Conservation (phyloP, 1,140 invertebrate species). For the Diorhabda carinulata region DNA sequence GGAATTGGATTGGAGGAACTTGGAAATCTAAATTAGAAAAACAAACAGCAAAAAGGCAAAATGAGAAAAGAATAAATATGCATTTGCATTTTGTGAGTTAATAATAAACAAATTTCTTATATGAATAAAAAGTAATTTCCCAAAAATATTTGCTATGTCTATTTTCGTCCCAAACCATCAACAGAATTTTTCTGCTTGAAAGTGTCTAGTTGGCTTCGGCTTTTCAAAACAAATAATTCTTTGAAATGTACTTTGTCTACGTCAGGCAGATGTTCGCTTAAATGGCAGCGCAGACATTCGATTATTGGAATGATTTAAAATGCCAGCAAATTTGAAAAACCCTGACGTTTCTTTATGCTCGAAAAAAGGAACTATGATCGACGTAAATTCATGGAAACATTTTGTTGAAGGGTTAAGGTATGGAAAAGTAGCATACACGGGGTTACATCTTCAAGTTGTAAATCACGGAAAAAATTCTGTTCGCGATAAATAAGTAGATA, state of each 20-base stretch:
- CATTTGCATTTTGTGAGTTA: no score
- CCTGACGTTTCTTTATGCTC: neutral
- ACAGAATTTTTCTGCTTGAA: neutral
- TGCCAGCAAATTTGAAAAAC: neutral
- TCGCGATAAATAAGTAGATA: neutral
- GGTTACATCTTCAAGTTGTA: neutral
- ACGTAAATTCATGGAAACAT: neutral
- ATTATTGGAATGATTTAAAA: conserved; percentile 8
- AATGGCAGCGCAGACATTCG: conserved; percentile 4
- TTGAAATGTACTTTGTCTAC: conserved; percentile 2
- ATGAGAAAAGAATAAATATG: no score
- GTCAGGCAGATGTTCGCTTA: neutral
- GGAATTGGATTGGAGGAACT: no score
- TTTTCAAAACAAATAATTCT: conserved; percentile 3
- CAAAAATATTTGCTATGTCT: neutral
- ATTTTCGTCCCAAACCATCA: neutral
- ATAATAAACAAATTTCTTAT: no score
- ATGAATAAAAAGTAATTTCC: no score
- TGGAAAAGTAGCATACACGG: neutral
- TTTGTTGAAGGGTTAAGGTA: neutral
- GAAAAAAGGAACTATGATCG: neutral
- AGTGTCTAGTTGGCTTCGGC: neutral
- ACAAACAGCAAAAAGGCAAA: no score
- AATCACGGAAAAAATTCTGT: neutral
- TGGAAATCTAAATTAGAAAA: no score